Percentiles rank a stretch among this genome's conserved stretches.
Conservation (phyloP, 2,113 vertebrate species). For the Hippocampus barbouri region DNA sequence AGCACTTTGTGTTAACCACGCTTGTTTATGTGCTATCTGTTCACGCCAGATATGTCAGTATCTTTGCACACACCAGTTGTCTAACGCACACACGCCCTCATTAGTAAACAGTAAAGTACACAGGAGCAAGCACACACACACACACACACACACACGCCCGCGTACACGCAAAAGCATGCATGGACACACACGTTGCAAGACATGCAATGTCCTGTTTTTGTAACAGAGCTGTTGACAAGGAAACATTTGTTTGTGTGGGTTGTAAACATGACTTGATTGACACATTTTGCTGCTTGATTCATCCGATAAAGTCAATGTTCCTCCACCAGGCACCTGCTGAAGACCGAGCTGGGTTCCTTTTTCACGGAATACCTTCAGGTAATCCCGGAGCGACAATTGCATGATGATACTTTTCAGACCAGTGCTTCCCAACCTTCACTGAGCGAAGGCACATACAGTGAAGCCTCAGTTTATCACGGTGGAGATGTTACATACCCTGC, state of each 20-base stretch:
- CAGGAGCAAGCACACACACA: not conserved
- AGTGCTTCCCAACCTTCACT: not conserved
- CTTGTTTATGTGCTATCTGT: constrained; percentile 55
- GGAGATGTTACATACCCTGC: no score
- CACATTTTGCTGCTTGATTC: not conserved
- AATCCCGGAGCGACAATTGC: constrained; percentile 1
- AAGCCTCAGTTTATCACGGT: no score
- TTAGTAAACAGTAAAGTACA: constrained; percentile 29
- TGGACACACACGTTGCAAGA: not conserved
- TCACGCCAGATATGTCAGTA: constrained; percentile 56
- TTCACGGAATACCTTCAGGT: constrained; percentile 92
- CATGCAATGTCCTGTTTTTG: constrained; percentile 8
- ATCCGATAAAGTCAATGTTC: not conserved
- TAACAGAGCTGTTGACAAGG: not conserved
- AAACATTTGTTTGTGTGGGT: not conserved
- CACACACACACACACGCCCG: no score
- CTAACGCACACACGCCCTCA: constrained; percentile 25
- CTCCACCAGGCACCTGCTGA: constrained; percentile 83
- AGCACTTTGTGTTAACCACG: constrained; percentile 28
- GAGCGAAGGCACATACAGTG: not conserved
- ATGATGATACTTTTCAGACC: not conserved
- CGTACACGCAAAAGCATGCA: not conserved
- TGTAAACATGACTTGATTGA: not conserved
- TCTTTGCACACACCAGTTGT: constrained; percentile 48
- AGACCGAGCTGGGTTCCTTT: constrained; percentile 96